phyloP scores from a whole-genome alignment of 1,140 invertebrate genomes.

The Atta colombica region DNA sequence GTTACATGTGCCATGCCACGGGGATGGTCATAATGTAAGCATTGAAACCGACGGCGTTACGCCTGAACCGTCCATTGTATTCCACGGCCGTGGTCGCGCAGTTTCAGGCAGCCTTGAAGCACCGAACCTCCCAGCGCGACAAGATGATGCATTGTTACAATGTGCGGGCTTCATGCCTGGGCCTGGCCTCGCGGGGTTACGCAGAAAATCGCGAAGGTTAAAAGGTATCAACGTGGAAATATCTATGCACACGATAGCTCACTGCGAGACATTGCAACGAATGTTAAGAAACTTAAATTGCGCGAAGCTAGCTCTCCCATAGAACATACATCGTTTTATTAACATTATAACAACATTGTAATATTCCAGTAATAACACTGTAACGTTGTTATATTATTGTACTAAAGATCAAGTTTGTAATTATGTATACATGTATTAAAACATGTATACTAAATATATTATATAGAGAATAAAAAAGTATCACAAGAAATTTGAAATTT shows the following conservation, averaged over 20 bases:
- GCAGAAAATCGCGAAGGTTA: conserved; percentile 75
- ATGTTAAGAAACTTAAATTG: background rate
- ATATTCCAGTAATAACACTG: no score
- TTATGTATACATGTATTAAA: background rate
- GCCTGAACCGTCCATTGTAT: conserved; percentile 78
- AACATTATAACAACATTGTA: no score
- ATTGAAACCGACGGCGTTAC: conserved; percentile 72
- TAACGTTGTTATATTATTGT: no score
- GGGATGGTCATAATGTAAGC: conserved; percentile 78
- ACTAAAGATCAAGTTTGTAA: no score
- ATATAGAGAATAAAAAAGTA: no score
- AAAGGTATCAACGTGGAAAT: conserved; percentile 66
- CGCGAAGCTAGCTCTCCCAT: background rate
- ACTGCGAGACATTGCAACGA: background rate
- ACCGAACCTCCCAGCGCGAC: conserved; percentile 79
- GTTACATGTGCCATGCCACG: conserved; percentile 75
- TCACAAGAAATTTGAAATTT: background rate
- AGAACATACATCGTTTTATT: no score
- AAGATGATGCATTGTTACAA: conserved; percentile 80
- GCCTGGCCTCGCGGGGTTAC: conserved; percentile 68
- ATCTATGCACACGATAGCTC: conserved; percentile 54
- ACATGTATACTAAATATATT: background rate
- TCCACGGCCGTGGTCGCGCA: conserved; percentile 72
- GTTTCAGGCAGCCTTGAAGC: conserved; percentile 75
- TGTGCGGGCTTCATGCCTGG: conserved; percentile 60